Evolutionary conservation across 2,888 invertebrate genomes (phyloP).

Genomic region (Arrhopalites spinosus): DNA sequence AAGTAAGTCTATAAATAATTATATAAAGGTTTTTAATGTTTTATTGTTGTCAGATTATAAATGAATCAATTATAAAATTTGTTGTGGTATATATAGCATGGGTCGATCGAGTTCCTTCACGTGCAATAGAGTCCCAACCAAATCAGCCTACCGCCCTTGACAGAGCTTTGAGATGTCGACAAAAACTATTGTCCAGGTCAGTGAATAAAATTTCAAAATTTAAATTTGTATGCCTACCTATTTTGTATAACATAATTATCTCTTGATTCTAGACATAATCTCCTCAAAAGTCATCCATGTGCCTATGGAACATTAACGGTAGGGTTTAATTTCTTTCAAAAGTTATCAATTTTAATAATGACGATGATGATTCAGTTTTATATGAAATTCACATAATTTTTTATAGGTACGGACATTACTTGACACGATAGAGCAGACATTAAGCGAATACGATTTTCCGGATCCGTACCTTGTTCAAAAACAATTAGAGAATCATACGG

Average conservation of each 20-base stretch:
- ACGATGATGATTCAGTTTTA: neutral
- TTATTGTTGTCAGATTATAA: neutral
- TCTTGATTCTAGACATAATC: no score
- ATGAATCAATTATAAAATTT: neutral
- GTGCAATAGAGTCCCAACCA: slow-evolving; percentile 79
- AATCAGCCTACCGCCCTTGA: slow-evolving; percentile 75
- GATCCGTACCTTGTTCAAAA: slow-evolving; percentile 83
- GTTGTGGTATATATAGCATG: slow-evolving; percentile 61
- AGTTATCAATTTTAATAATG: neutral
- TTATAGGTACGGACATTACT: slow-evolving; percentile 71
- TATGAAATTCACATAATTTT: neutral
- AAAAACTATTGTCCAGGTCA: slow-evolving; percentile 81
- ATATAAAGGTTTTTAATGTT: no score
- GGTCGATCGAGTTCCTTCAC: slow-evolving; percentile 80
- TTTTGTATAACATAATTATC: no score
- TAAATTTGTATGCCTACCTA: no score
- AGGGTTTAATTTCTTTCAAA: slow-evolving; percentile 16
- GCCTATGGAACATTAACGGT: slow-evolving; percentile 85
- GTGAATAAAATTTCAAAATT: no score
- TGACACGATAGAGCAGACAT: slow-evolving; percentile 88
- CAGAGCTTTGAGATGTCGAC: slow-evolving; percentile 79
- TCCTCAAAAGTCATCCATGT: slow-evolving; percentile 76
- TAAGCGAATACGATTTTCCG: slow-evolving; percentile 87
- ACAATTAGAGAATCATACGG: slow-evolving; percentile 81
- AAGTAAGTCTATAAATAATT: slow-evolving; percentile 57